phyloP scores from a whole-genome alignment of 2,797 vertebrate genomes.

The Synanceia verrucosa region DNA sequence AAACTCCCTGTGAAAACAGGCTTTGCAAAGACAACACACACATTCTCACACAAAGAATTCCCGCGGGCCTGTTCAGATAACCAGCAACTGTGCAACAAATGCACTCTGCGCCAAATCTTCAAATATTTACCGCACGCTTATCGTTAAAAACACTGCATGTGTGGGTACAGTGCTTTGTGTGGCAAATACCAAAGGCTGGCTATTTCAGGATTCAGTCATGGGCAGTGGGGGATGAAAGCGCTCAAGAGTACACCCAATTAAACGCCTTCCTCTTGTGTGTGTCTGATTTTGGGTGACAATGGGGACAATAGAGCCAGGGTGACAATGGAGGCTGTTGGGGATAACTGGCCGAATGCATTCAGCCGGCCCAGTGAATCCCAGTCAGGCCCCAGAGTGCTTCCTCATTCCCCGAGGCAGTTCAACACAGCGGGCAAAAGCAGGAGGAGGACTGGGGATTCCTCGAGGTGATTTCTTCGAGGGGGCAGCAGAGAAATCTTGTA shows the following conservation, averaged over 20 bases:
- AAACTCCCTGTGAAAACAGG: slow-evolving; percentile 71
- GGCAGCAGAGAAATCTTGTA: slow-evolving; percentile 4
- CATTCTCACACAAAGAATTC: slow-evolving; percentile 74
- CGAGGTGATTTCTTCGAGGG: slow-evolving; percentile 3
- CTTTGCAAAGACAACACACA: slow-evolving; percentile 74
- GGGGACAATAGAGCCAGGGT: slow-evolving; percentile 68
- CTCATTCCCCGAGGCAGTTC: slow-evolving; percentile 55
- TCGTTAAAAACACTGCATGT: slow-evolving; percentile 60
- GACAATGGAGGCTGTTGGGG: slow-evolving; percentile 78
- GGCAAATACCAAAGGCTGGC: slow-evolving; percentile 51
- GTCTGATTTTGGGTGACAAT: slow-evolving; percentile 80
- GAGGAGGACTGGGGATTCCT: slow-evolving; percentile 3
- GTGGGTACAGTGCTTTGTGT: slow-evolving; percentile 68
- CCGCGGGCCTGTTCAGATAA: slow-evolving; percentile 60
- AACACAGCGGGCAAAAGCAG: slow-evolving; percentile 39
- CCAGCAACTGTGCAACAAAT: slow-evolving; percentile 55
- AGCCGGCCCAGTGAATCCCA: slow-evolving; percentile 74
- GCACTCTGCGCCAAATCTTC: slow-evolving; percentile 56
- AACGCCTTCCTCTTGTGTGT: slow-evolving; percentile 82
- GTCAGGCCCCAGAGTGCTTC: slow-evolving; percentile 77
- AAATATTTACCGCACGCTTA: slow-evolving; percentile 78
- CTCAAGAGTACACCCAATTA: slow-evolving; percentile 82
- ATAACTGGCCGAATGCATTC: slow-evolving; percentile 72
- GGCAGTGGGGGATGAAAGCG: slow-evolving; percentile 74
- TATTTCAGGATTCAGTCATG: slow-evolving; percentile 67